A percentile compares a stretch with the other conserved stretches of the same genome.
These are phyloP conservation scores for Maniola hyperantus DNA, from an alignment of 2,888 invertebrate genomes.

Conservation along the genomic window DNA sequence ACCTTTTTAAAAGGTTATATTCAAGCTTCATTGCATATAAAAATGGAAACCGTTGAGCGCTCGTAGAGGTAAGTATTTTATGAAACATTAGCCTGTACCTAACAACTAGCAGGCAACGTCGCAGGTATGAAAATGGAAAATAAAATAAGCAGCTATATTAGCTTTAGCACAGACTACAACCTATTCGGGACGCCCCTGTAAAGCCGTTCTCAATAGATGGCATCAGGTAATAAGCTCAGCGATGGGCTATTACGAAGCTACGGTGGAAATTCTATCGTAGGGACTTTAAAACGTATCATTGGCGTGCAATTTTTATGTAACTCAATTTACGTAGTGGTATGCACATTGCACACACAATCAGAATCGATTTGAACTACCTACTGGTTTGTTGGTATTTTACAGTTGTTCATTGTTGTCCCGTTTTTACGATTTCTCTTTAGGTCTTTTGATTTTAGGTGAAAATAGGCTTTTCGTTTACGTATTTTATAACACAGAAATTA, in stretches of 20 bases:
- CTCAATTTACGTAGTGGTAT: constrained; percentile 55
- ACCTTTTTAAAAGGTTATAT: constrained; percentile 20
- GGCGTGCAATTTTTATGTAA: constrained; percentile 63
- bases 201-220: constrained; percentile 81
- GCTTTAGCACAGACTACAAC: constrained; percentile 68
- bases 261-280: constrained; percentile 70
- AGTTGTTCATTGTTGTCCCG: not conserved
- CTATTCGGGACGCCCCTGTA: constrained; percentile 78
- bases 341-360: constrained; percentile 55
- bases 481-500: not conserved
- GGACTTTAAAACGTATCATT: constrained; percentile 61
- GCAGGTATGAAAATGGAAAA: constrained; percentile 54
- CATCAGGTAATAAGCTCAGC: constrained; percentile 78
- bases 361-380: constrained; percentile 68
- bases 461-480: not conserved
- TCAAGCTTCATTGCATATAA: constrained; percentile 20
- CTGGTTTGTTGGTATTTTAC: constrained; percentile 20
- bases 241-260: constrained; percentile 75
- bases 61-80: constrained; percentile 31
- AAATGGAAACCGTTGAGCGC: constrained; percentile 23
- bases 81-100: constrained; percentile 35
- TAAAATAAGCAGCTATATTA: constrained; percentile 67
- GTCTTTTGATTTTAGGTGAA: no score
- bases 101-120: constrained; percentile 48
- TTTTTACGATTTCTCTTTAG: no score